These are phyloP conservation scores for Brenthis ino DNA, from an alignment of 2,888 invertebrate genomes.

Conservation along the genomic window DNA sequence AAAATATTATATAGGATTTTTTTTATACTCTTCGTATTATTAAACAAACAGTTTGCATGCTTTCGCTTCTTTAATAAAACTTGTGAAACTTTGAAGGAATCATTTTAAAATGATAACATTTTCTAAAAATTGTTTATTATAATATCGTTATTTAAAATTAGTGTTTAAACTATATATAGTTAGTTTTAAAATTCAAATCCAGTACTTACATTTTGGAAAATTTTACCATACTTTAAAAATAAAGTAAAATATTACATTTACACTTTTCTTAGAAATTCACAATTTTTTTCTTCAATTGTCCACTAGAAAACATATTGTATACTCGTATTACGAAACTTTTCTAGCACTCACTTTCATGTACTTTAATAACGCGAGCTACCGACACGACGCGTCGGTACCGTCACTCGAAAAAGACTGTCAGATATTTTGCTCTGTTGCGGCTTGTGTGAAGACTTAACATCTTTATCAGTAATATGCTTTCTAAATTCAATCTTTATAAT, in stretches of 20 bases:
- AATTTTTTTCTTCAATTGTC: background rate
- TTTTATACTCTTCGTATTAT: too few species aligned
- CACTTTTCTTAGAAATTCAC: background rate
- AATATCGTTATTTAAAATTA: too few species aligned
- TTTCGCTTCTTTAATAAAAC: too few species aligned
- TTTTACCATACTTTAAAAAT: background rate
- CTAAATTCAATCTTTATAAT: too few species aligned
- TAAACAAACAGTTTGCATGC: too few species aligned
- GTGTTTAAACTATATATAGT: too few species aligned
- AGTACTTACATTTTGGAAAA: conserved; percentile 2
- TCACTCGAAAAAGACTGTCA: conserved; percentile 23
- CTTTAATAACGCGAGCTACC: background rate
- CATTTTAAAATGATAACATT: too few species aligned
- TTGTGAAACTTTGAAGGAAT: too few species aligned
- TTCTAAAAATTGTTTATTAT: too few species aligned
- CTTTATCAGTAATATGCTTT: too few species aligned
- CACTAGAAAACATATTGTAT: background rate
- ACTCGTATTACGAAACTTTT: background rate
- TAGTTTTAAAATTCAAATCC: too few species aligned
- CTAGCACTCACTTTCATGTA: background rate
- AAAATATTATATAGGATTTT: background rate
- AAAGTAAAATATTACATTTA: background rate
- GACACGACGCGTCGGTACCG: conserved; percentile 23
- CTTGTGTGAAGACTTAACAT: background rate
- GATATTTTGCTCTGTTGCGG: conserved; percentile 13